Conservation (phyloP, 1,140 invertebrate species). For the Arctopsyche grandis region DNA sequence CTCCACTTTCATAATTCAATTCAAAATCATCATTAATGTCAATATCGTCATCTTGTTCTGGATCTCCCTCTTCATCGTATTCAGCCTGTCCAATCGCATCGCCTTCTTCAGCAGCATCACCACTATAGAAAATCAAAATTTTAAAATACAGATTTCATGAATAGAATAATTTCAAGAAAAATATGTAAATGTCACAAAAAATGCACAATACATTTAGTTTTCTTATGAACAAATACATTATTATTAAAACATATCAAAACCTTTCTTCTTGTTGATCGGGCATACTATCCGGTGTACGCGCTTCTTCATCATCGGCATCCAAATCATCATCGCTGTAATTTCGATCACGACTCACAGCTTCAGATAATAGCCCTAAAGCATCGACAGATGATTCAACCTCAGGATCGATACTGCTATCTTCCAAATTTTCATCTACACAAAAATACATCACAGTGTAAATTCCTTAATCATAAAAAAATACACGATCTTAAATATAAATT, state of each 20-base stretch:
- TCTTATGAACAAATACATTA: background rate
- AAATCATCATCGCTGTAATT: conserved; percentile 44
- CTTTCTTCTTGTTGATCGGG: conserved; percentile 22
- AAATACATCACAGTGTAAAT: too few relatives aligned
- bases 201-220: background rate
- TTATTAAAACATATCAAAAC: background rate
- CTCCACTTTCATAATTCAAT: conserved; percentile 13
- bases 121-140: conserved; percentile 33
- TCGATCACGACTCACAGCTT: conserved; percentile 43
- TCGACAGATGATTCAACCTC: conserved; percentile 25
- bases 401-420: background rate
- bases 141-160: conserved; percentile 22
- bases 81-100: background rate
- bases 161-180: background rate
- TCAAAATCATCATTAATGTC: conserved; percentile 39
- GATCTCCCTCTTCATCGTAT: background rate
- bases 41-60: conserved; percentile 33
- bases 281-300: conserved; percentile 13
- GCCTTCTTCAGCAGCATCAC: conserved; percentile 10
- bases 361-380: conserved; percentile 39
- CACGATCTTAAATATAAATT: too few relatives aligned
- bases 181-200: background rate
- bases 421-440: background rate
- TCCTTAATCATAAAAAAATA: background rate
- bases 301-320: conserved; percentile 46